phyloP scores from a whole-genome alignment of 2,797 vertebrate species.

The Phataginus tetradactyla region DNA sequence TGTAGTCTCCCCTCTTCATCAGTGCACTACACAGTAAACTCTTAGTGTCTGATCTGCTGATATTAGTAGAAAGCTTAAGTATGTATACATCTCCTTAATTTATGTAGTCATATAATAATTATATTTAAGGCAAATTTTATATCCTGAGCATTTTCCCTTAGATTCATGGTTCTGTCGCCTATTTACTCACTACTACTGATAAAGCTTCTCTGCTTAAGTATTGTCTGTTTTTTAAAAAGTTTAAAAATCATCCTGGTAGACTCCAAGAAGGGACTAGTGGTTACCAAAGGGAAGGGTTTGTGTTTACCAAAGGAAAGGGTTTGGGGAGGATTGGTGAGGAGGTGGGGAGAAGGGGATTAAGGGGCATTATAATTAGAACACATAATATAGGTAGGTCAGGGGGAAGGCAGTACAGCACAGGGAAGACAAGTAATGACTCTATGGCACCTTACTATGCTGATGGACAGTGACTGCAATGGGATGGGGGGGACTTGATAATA shows the following conservation, averaged over 20 bases:
- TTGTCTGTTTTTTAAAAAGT: conserved; percentile 19
- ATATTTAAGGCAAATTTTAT: not conserved
- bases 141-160: not conserved
- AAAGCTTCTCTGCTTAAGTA: not conserved
- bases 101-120: not conserved
- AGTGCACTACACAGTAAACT: not conserved
- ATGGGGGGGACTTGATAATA: too few species aligned
- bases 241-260: not conserved
- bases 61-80: not conserved
- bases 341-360: too few species aligned
- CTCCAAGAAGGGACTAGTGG: too few species aligned
- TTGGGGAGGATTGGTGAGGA: too few species aligned
- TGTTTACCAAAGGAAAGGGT: too few species aligned
- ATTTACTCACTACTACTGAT: not conserved
- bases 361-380: too few species aligned
- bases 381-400: too few species aligned
- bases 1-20: not conserved
- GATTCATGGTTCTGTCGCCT: not conserved
- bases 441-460: too few species aligned
- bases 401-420: too few species aligned
- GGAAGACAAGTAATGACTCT: too few species aligned
- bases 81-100: not conserved
- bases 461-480: too few species aligned
- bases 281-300: too few species aligned
- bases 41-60: not conserved